These are phyloP conservation scores for Stenolophus ochropezus DNA, from an alignment of 2,888 invertebrate species.

Conservation along the genomic window DNA sequence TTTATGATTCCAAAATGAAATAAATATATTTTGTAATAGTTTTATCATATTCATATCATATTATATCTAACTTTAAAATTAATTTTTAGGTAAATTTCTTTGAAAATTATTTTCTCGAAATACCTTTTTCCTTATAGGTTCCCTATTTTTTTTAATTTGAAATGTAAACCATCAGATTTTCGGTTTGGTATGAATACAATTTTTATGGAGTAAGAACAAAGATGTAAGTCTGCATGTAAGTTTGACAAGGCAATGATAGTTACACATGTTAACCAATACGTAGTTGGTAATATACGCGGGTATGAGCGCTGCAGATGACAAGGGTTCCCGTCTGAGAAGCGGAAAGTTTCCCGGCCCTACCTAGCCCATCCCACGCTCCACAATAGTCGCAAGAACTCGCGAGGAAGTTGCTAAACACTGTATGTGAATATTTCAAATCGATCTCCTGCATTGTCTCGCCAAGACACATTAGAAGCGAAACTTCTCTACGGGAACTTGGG, in stretches of 20 bases:
- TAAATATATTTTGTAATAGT: too few species aligned
- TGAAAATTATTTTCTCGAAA: too few species aligned
- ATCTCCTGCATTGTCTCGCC: conserved; percentile 15
- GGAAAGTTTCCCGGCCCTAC: neutral
- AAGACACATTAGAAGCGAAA: conserved; percentile 15
- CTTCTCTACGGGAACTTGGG: conserved; percentile 5
- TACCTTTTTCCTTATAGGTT: too few species aligned
- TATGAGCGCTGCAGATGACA: conserved; percentile 37
- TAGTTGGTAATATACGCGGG: conserved; percentile 8
- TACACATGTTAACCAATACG: conserved; percentile 13
- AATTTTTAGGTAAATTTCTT: too few species aligned
- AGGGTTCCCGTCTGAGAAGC: conserved; percentile 23
- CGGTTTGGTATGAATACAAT: too few species aligned
- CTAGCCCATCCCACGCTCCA: neutral
- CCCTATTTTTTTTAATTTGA: too few species aligned
- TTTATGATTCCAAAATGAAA: too few species aligned
- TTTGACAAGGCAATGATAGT: neutral
- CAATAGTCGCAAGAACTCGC: conserved; percentile 36
- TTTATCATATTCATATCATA: too few species aligned
- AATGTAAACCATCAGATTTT: too few species aligned
- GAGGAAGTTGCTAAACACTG: conserved; percentile 31
- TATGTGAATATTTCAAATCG: conserved; percentile 40
- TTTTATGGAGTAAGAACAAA: too few species aligned
- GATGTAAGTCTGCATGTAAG: too few species aligned
- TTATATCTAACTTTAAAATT: too few species aligned